Percentiles rank a stretch among this genome's conserved stretches.
Conservation (phyloP, 2,797 vertebrate species). For the Microtus obscurus region DNA sequence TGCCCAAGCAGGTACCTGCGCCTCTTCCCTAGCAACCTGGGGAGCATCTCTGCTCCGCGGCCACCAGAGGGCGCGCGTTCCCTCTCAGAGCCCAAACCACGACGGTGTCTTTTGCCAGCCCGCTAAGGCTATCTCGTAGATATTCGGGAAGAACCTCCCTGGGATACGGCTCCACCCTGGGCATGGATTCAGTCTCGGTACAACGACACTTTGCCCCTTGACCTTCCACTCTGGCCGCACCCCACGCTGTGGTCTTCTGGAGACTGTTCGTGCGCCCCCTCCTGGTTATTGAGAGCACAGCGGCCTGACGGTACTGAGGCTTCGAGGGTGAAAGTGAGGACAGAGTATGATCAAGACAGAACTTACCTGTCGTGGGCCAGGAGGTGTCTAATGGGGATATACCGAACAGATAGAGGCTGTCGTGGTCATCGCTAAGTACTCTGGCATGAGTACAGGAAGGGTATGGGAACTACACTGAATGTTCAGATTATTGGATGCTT, state of each 20-base stretch:
- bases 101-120: background rate
- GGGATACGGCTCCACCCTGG: conserved; percentile 1
- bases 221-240: conserved; percentile 58
- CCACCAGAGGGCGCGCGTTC: conserved; percentile 81
- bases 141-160: background rate
- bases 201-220: background rate
- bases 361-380: background rate
- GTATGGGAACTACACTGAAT: background rate
- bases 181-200: background rate
- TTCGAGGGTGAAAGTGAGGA: background rate
- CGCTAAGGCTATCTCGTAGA: background rate
- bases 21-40: background rate
- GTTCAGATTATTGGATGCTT: background rate
- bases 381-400: background rate
- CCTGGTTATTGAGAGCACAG: conserved; percentile 47
- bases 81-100: conserved; percentile 65
- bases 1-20: background rate
- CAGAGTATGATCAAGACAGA: background rate
- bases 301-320: background rate
- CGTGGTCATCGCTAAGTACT: background rate
- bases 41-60: background rate
- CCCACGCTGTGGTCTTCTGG: background rate
- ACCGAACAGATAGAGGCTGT: background rate
- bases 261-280: conserved; percentile 66
- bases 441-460: background rate